These are phyloP conservation scores for Oenanthe melanoleuca DNA, from an alignment of 2,113 vertebrate species.

Conservation along the genomic window DNA sequence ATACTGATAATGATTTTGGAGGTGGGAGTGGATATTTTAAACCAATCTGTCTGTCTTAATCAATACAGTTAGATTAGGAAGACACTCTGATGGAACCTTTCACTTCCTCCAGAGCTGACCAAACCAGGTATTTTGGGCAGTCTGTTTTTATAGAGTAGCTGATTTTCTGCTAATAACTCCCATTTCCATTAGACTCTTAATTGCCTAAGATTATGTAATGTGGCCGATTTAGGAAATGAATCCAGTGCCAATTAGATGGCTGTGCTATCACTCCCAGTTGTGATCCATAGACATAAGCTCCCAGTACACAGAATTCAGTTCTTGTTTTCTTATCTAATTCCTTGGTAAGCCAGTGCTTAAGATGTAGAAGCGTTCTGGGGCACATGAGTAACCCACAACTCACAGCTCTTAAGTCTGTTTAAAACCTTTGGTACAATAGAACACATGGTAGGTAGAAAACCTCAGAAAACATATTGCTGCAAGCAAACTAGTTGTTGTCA, in stretches of 20 bases:
- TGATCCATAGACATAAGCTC: neutral
- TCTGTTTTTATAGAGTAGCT: neutral
- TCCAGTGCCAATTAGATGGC: neutral
- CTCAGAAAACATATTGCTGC: neutral
- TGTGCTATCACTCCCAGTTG: neutral
- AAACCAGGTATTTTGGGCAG: neutral
- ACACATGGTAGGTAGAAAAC: neutral
- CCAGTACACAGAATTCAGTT: neutral
- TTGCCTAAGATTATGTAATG: neutral
- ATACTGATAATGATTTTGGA: neutral
- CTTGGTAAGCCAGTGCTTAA: neutral
- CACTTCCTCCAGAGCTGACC: neutral
- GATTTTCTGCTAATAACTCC: neutral
- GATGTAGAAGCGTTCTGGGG: neutral
- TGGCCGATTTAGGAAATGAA: neutral
- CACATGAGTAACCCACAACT: neutral
- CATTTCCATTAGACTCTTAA: neutral
- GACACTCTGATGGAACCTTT: neutral
- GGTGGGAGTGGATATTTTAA: neutral
- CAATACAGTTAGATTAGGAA: neutral
- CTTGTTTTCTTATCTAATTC: neutral
- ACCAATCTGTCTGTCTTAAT: neutral
- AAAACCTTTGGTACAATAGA: neutral
- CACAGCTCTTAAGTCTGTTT: neutral
- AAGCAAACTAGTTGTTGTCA: neutral